Base-by-base conservation (phyloP, 1,140 invertebrate genomes). In the Calosoma granatense region DNA sequence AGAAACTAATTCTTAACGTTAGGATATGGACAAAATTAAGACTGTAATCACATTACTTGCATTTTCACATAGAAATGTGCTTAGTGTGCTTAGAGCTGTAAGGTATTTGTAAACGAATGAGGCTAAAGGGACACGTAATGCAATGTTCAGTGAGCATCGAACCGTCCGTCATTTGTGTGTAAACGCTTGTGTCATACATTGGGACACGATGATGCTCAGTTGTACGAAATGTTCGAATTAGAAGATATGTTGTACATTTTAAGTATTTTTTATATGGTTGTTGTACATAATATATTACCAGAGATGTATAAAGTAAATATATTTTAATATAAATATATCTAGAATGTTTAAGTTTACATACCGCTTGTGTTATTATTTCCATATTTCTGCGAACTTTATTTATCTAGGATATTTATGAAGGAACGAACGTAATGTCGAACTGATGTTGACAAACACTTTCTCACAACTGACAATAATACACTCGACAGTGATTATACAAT, bases 251-350 rank as follows among this genome's bases (percentile, higher is more conserved):
- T 56, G 60, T 63, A 60, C 60, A 60, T 61, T 61, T 54, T 56
- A 55, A 55, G 58, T 55, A 59, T 63, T 61, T 54, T 64, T 64
- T 64, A 64, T 60, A 61, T 61, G 41, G 41, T 63, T 61, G 56
- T 64, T 64, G 63, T 64, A 64, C 62, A 61, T 61, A 61, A 57
- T 56, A 63, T 63, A 59, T 60, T 62, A 60, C 52, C 60, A 64
- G 57, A 64, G 59, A 57, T 64, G 63, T 64, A 64, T 64, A 64
- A 63, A 61, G 56, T 61, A 61, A 61, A 61, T 63, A 60, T 63
- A 63, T 63, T 60, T 61, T 63, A 61, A 63, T 61, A 60, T 60
- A 60, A 63, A 47, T 47, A 47, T 47, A 47, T 47, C 41, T 47
- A 47, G 41, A 12, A 11, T 47, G 41, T 47, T 47, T 47, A 47